These are phyloP conservation scores for Fregetta grallaria DNA, from an alignment of 2,113 vertebrate genomes.

Conservation along the genomic window DNA sequence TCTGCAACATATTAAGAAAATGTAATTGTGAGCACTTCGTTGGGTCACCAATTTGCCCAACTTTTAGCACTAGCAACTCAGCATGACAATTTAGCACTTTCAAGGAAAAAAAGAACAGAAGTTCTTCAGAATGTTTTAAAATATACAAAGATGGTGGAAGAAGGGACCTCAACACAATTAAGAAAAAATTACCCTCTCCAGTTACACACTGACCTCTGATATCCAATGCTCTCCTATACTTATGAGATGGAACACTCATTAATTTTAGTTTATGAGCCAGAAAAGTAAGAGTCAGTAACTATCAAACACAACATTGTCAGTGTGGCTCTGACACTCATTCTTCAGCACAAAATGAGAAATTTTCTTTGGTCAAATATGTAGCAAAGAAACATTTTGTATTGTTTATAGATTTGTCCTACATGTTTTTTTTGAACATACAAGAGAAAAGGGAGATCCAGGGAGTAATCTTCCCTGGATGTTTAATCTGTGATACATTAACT, in stretches of 20 bases:
- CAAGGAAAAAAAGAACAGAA: not conserved
- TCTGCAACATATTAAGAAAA: not conserved
- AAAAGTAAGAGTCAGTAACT: not conserved
- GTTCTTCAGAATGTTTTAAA: not conserved
- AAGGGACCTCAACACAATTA: not conserved
- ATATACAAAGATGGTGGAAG: not conserved
- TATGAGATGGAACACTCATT: not conserved
- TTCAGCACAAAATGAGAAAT: not conserved
- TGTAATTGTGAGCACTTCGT: not conserved
- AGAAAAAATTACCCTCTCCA: not conserved
- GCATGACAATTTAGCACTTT: not conserved
- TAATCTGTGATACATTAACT: not conserved
- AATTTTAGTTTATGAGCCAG: not conserved
- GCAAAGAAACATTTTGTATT: not conserved
- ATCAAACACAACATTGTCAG: not conserved
- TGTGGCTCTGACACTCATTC: not conserved
- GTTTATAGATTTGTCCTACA: not conserved
- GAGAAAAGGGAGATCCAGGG: not conserved
- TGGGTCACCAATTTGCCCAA: not conserved
- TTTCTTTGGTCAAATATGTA: not conserved
- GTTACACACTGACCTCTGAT: not conserved
- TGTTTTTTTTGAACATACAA: not conserved
- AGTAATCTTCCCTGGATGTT: not conserved
- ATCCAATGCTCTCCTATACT: not conserved
- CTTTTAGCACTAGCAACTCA: not conserved